Conservation (phyloP, 2,113 vertebrate species). For the Channa argus region DNA sequence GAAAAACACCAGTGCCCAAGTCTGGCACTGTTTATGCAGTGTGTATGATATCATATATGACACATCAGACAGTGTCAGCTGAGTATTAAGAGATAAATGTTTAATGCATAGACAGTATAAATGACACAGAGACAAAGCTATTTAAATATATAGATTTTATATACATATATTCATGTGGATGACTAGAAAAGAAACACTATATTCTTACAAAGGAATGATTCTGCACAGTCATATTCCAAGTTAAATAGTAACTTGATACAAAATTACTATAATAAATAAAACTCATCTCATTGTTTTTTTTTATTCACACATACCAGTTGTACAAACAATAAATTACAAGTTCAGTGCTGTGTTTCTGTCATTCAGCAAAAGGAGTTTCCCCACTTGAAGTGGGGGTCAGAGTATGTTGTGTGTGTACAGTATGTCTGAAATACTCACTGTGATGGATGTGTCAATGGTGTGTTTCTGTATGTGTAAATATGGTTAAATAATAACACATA, state of each 20-base stretch:
- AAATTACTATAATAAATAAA: constrained; percentile 98
- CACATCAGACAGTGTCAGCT: no score
- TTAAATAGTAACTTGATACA: constrained; percentile 96
- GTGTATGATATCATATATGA: no score
- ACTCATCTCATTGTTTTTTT: constrained; percentile 88
- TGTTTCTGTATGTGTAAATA: constrained; percentile 43
- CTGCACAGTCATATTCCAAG: constrained; percentile 85
- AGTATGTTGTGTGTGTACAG: constrained; percentile 45
- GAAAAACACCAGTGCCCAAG: no score
- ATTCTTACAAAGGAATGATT: constrained; percentile 80
- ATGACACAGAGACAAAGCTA: constrained; percentile 42
- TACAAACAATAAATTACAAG: constrained; percentile 99
- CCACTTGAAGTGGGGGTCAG: constrained; percentile 53
- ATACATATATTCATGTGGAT: constrained; percentile 83
- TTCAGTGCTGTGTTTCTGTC: constrained; percentile 94
- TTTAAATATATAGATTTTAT: constrained; percentile 86
- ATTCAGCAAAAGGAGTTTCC: constrained; percentile 68
- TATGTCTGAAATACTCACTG: constrained; percentile 12
- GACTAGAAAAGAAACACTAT: constrained; percentile 78
- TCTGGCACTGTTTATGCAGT: no score
- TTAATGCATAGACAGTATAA: constrained; percentile 18
- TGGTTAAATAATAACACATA: constrained; percentile 53
- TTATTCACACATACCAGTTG: constrained; percentile 93
- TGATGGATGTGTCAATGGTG: constrained; percentile 20
- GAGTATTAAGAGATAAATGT: not conserved